Conservation (phyloP, 30 jellyfish, hydroid and myxozoan species). For the Pseudorhiza aurosa region DNA sequence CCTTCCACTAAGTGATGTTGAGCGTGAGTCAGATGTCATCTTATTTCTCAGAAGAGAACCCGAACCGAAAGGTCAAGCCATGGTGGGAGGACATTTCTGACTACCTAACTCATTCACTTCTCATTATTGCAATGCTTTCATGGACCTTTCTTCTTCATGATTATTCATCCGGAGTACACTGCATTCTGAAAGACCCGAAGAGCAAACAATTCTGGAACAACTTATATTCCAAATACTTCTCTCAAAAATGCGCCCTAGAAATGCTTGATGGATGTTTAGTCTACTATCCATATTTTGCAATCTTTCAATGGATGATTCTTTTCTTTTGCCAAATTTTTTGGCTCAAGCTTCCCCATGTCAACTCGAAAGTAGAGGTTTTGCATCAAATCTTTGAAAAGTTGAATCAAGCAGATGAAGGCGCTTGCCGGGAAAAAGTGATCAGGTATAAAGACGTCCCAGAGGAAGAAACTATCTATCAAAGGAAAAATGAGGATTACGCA, state of each 20-base stretch:
- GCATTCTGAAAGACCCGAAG: conserved; percentile 1
- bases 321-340: conserved; percentile 49
- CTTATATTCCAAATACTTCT: conserved; percentile 35
- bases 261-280: conserved; percentile 20
- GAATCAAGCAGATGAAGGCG: not conserved
- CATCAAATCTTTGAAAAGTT: not conserved
- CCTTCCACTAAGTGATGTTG: conserved; percentile 19
- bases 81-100: conserved; percentile 64
- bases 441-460: not conserved
- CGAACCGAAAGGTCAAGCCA: conserved; percentile 26
- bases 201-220: conserved; percentile 13
- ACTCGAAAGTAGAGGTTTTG: conserved; percentile 19
- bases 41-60: conserved; percentile 14
- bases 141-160: conserved; percentile 53
- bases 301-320: conserved; percentile 35
- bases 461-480: too few species aligned
- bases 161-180: conserved; percentile 23
- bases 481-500: not conserved
- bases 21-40: conserved; percentile 34
- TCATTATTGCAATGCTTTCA: conserved; percentile 27
- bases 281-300: conserved; percentile 14
- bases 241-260: conserved; percentile 58
- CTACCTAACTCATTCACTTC: conserved; percentile 15
- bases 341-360: conserved; percentile 41
- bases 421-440: not conserved